Conservation (phyloP, 92 coral and sea anemone genomes). For the Palythoa grandiflora region DNA sequence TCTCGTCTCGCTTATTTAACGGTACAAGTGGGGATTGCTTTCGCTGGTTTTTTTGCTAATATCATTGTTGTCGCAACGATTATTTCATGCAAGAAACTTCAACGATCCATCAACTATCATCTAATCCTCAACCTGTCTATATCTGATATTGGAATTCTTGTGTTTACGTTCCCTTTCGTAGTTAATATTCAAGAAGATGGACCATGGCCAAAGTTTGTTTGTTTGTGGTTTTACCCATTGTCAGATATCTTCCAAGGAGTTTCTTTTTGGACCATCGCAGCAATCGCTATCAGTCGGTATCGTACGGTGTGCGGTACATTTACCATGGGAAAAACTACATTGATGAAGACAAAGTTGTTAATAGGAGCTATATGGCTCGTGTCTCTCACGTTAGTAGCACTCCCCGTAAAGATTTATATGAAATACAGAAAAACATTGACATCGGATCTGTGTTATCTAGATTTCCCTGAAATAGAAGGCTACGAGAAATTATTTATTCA, state of each 20-base stretch:
- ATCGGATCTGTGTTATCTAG: background rate
- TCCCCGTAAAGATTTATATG: background rate
- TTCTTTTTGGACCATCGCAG: constrained; percentile 23
- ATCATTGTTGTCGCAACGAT: constrained; percentile 12
- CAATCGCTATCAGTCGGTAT: constrained; percentile 22
- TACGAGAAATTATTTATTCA: background rate
- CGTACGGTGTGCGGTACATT: constrained; percentile 24
- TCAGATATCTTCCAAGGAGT: constrained; percentile 43
- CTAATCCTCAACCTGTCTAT: constrained; percentile 34
- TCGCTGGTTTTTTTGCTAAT: constrained; percentile 19
- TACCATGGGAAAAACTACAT: background rate
- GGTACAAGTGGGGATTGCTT: constrained; percentile 6
- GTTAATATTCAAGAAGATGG: constrained; percentile 25
- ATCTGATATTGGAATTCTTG: constrained; percentile 15
- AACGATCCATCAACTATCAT: constrained; percentile 9
- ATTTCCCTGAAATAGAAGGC: background rate
- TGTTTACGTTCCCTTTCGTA: constrained; percentile 32
- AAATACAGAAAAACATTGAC: background rate
- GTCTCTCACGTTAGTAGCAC: background rate
- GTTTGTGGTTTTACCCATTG: constrained; percentile 4
- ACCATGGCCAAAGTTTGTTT: constrained; percentile 15
- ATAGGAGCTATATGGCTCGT: constrained; percentile 10
- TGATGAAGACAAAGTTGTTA: background rate
- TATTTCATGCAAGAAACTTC: constrained; percentile 9
- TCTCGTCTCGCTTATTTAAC: constrained; percentile 29